Evolutionary conservation across 2,797 vertebrate genomes (phyloP).

Genomic region (Perodicticus potto): DNA sequence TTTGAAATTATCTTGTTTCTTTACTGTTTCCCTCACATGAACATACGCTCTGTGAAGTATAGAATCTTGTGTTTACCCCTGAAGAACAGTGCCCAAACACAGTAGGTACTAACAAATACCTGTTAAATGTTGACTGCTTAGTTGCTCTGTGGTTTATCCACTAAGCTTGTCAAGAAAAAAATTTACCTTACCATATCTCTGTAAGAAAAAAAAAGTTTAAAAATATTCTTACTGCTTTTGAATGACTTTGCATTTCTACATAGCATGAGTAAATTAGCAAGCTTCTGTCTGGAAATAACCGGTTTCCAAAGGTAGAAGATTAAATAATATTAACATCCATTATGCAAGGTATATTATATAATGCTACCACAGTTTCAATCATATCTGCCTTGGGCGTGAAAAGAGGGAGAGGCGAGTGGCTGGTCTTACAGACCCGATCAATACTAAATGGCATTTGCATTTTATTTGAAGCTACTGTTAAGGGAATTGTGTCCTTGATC

Average conservation of each 20-base stretch:
- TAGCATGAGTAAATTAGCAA: not conserved
- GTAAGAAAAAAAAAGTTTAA: not conserved
- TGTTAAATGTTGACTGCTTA: not conserved
- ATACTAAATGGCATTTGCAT: not conserved
- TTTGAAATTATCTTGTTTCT: not conserved
- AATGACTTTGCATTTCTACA: not conserved
- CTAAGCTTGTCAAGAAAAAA: not conserved
- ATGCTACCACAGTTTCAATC: not conserved
- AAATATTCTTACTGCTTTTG: not conserved
- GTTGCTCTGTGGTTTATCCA: not conserved
- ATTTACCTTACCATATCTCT: not conserved
- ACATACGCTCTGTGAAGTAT: not conserved
- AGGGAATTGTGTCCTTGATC: too few relatives aligned
- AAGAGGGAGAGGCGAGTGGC: not conserved
- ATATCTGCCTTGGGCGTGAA: too few relatives aligned
- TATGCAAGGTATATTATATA: not conserved
- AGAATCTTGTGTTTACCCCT: conserved; percentile 7
- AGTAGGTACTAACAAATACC: not conserved
- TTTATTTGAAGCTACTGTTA: too few relatives aligned
- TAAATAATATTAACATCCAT: not conserved
- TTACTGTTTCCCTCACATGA: not conserved
- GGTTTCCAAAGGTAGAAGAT: not conserved
- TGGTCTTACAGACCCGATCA: not conserved
- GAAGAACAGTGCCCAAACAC: not conserved
- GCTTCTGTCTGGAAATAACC: not conserved